Conservation (phyloP, 2,888 invertebrate species). For the Ceriagrion tenellum region DNA sequence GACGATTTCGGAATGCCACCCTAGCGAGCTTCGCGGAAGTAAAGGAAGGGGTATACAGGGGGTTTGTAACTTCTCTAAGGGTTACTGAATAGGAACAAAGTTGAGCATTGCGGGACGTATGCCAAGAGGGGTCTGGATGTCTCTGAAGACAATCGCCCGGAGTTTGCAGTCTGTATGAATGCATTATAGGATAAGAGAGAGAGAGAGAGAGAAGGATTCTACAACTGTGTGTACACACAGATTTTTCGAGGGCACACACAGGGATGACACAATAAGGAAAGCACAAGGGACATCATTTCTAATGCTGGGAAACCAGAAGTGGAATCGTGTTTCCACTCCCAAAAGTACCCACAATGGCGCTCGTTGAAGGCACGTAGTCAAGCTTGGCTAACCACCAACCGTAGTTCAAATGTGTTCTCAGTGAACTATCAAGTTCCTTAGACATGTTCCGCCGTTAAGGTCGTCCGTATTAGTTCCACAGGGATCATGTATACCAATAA, state of each 20-base stretch:
- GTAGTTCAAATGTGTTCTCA: neutral
- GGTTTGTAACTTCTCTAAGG: neutral
- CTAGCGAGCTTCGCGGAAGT: too few relatives aligned
- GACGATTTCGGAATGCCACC: too few relatives aligned
- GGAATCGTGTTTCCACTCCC: neutral
- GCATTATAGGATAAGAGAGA: neutral
- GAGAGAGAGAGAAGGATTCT: neutral
- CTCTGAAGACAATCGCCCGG: neutral
- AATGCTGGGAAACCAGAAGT: constrained; percentile 8
- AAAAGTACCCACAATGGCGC: neutral
- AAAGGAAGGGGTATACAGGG: too few relatives aligned
- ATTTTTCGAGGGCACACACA: neutral
- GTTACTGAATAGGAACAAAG: neutral
- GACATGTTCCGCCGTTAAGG: neutral
- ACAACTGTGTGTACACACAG: neutral
- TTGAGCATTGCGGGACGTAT: neutral
- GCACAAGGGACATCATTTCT: neutral
- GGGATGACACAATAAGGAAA: neutral
- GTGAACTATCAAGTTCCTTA: neutral
- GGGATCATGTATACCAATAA: neutral
- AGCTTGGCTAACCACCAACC: neutral
- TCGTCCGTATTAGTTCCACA: neutral
- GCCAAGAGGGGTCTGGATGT: neutral
- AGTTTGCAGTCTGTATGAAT: neutral
- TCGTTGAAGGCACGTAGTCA: neutral